Evolutionary conservation across 2,113 vertebrate species (phyloP).

Genomic region (Forbesichthys papilliferus): DNA sequence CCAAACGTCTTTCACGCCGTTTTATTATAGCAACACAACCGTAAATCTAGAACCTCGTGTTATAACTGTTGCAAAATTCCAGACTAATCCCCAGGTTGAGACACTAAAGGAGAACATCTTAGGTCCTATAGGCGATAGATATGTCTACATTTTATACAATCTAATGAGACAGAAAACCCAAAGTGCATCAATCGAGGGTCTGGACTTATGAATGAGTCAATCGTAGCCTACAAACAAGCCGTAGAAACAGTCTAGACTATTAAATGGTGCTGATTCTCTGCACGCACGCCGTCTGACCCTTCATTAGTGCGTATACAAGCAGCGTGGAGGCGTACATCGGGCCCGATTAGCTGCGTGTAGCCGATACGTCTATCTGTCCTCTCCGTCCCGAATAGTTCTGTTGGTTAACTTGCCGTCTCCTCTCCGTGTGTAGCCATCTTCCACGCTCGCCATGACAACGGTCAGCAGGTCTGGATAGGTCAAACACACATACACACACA

Average conservation of each 20-base stretch:
- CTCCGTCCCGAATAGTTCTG: neutral
- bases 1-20: conserved; percentile 36
- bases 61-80: conserved; percentile 63
- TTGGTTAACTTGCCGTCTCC: conserved; percentile 2
- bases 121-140: neutral
- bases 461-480: conserved; percentile 47
- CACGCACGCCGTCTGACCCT: conserved; percentile 5
- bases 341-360: conserved; percentile 38
- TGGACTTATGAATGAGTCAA: conserved; percentile 63
- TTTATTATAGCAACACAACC: conserved; percentile 14
- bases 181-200: conserved; percentile 6
- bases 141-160: conserved; percentile 37
- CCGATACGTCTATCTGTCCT: conserved; percentile 27
- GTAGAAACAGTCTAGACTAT: conserved; percentile 62
- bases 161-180: conserved; percentile 16
- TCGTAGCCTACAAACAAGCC: conserved; percentile 36
- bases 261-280: neutral
- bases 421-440: conserved; percentile 39
- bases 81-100: conserved; percentile 33
- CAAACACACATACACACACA: neutral
- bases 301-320: conserved; percentile 9
- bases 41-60: conserved; percentile 28
- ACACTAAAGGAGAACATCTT: conserved; percentile 13
- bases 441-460: conserved; percentile 52
- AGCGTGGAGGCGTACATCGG: neutral